phyloP scores from a whole-genome alignment of 2,797 vertebrate genomes.

The Thunnus albacares region DNA sequence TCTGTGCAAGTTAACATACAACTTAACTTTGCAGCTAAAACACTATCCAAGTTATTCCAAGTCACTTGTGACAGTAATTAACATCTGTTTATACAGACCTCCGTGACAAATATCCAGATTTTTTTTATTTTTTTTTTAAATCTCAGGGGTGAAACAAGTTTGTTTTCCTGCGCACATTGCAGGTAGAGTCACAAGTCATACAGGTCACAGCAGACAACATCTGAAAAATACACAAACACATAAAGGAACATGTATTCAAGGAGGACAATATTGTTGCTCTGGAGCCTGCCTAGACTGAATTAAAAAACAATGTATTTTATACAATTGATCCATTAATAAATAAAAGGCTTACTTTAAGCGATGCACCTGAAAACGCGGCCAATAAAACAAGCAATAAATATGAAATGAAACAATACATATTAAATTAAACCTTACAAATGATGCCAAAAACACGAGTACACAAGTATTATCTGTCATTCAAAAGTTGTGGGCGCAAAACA shows the following conservation, averaged over 20 bases:
- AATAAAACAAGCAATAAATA: background rate
- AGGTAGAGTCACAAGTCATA: background rate
- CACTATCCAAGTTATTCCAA: background rate
- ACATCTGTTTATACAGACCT: background rate
- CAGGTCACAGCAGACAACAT: background rate
- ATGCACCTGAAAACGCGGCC: background rate
- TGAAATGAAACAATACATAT: background rate
- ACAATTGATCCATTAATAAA: background rate
- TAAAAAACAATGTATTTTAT: background rate
- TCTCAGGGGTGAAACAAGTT: background rate
- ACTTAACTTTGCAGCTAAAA: background rate
- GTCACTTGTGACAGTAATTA: background rate
- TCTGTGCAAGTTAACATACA: background rate
- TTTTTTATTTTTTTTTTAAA: background rate
- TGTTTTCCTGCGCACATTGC: background rate
- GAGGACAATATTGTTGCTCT: background rate
- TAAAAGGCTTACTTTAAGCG: background rate
- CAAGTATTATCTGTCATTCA: background rate
- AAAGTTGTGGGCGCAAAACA: background rate
- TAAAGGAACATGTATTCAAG: background rate
- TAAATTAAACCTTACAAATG: background rate
- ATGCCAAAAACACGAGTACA: background rate
- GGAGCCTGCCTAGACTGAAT: too few species aligned
- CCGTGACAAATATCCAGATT: conserved; percentile 20
- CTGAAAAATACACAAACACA: background rate